Evolutionary conservation across 1,140 invertebrate genomes (phyloP).

Genomic region (Zaprionus davidi): DNA sequence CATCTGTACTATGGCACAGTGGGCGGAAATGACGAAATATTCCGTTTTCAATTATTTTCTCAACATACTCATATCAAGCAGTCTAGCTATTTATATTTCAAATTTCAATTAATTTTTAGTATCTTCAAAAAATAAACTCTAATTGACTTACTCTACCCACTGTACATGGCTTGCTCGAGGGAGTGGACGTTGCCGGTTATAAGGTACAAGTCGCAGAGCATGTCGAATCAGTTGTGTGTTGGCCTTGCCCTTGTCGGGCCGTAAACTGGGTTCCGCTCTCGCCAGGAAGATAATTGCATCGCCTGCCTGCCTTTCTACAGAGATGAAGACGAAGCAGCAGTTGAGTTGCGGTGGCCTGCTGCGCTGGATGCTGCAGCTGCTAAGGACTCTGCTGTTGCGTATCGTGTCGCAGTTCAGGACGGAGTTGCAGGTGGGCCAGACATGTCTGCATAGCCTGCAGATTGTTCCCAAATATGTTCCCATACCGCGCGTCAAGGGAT

Average conservation of each 20-base stretch:
- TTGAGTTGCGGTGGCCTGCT: constrained; percentile 34
- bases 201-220: constrained; percentile 60
- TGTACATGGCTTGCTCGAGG: background rate
- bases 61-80: background rate
- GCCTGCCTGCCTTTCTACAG: background rate
- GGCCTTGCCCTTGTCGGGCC: constrained; percentile 62
- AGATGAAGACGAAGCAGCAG: constrained; percentile 41
- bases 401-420: constrained; percentile 23
- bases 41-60: background rate
- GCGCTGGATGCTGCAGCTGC: constrained; percentile 43
- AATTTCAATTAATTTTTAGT: background rate
- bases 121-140: background rate
- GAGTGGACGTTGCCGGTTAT: constrained; percentile 37
- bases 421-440: constrained; percentile 17
- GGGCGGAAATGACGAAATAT: background rate
- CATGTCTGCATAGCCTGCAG: constrained; percentile 14
- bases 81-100: background rate
- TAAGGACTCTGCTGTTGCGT: constrained; percentile 39
- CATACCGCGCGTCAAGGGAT: constrained; percentile 77
- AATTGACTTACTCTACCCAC: background rate
- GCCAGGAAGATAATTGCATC: constrained; percentile 9
- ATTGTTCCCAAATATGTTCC: constrained; percentile 53
- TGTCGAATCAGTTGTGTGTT: constrained; percentile 63
- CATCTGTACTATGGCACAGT: constrained; percentile 7
- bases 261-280: constrained; percentile 24